Evolutionary conservation across 2,888 invertebrate genomes (phyloP).

Genomic region (Cephonodes hylas): DNA sequence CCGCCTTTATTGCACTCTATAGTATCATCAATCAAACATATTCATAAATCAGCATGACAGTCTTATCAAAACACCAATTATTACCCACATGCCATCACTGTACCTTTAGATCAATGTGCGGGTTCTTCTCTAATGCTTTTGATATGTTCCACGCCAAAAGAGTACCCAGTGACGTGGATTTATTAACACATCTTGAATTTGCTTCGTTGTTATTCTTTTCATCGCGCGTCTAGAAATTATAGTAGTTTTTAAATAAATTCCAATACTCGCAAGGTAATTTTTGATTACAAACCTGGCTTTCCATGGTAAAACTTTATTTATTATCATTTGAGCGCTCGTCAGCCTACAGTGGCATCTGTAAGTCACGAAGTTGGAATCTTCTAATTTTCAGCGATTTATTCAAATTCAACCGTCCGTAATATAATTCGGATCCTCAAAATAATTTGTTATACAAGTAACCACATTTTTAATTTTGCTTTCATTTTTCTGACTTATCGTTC

Average conservation of each 20-base stretch:
- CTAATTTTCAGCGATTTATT: conserved; percentile 1
- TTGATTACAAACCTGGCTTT: not conserved
- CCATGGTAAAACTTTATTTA: not conserved
- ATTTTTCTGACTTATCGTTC: not conserved
- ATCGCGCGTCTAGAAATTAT: not conserved
- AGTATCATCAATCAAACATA: not conserved
- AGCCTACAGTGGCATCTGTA: not conserved
- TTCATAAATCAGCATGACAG: not conserved
- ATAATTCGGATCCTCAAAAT: not conserved
- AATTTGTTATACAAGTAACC: not conserved
- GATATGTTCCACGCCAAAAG: conserved; percentile 66
- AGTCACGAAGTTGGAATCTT: too few relatives aligned
- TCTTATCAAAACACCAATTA: not conserved
- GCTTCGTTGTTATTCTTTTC: not conserved
- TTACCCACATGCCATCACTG: not conserved
- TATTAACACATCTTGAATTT: not conserved
- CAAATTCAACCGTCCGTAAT: not conserved
- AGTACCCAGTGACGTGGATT: conserved; percentile 46
- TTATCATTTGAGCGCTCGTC: not conserved
- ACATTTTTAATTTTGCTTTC: conserved; percentile 4
- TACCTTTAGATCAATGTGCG: conserved; percentile 59
- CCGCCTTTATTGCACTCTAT: conserved; percentile 42
- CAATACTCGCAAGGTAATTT: too few relatives aligned
- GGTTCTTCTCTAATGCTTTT: conserved; percentile 59
- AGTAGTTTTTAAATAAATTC: not conserved